Evolutionary conservation across 2,113 vertebrate species (phyloP).

Genomic region (Catharus bicknelli): DNA sequence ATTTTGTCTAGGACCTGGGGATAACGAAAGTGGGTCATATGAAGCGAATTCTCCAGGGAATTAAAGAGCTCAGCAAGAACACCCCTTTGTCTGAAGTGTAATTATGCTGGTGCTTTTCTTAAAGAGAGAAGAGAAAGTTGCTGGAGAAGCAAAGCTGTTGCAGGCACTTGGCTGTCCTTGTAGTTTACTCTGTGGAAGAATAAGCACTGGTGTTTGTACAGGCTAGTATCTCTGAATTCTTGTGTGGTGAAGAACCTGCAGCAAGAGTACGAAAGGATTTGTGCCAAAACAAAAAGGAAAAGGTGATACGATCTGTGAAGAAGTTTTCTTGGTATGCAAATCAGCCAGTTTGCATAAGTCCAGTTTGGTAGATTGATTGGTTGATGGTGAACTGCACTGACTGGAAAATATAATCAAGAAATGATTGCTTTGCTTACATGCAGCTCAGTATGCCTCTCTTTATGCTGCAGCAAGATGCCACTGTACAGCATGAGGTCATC

Average conservation of each 20-base stretch:
- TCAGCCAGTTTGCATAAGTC: constrained; percentile 77
- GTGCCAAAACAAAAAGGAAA: constrained; percentile 76
- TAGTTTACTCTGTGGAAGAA: constrained; percentile 53
- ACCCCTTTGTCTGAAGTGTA: constrained; percentile 83
- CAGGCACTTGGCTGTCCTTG: constrained; percentile 37
- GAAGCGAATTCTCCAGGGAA: constrained; percentile 99
- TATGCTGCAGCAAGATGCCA: constrained; percentile 8
- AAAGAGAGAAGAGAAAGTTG: constrained; percentile 32
- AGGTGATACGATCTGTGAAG: constrained; percentile 62
- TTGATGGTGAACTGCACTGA: constrained; percentile 36
- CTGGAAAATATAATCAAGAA: constrained; percentile 68
- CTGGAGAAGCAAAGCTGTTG: constrained; percentile 52
- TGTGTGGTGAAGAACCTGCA: constrained; percentile 42
- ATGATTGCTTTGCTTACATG: constrained; percentile 72
- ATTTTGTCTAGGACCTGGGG: constrained; percentile 90
- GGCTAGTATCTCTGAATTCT: constrained; percentile 32
- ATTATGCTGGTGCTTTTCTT: constrained; percentile 65
- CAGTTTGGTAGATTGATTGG: constrained; percentile 14
- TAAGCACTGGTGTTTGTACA: constrained; percentile 45
- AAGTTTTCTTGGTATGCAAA: constrained; percentile 71
- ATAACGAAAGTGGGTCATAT: constrained; percentile 99
- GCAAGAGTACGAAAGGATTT: constrained; percentile 60
- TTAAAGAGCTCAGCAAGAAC: constrained; percentile 93
- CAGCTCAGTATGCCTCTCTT: constrained; percentile 54
- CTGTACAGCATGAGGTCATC: constrained; percentile 36